Conservation (phyloP, 2,113 vertebrate species). For the Orycteropus afer region DNA sequence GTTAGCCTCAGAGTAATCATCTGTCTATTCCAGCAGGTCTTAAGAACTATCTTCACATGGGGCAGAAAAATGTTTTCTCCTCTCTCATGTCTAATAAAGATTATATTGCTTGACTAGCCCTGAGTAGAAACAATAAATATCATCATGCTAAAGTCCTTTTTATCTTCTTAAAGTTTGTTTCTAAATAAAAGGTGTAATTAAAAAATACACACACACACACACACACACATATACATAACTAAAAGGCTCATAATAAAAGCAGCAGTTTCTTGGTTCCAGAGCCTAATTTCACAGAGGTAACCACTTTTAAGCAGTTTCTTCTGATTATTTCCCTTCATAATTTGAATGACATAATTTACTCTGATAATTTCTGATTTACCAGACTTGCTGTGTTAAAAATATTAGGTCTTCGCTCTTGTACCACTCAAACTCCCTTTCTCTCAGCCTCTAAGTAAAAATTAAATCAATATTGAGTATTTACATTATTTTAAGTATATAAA, state of each 20-base stretch:
- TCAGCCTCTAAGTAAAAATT: not conserved
- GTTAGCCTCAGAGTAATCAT: not conserved
- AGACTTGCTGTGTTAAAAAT: not conserved
- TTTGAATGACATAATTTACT: not conserved
- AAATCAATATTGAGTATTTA: not conserved
- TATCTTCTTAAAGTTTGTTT: not conserved
- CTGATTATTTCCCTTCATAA: not conserved
- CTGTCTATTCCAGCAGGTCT: not conserved
- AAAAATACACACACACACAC: not conserved
- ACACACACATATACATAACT: not conserved
- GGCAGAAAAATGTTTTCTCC: not conserved
- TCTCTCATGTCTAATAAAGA: not conserved
- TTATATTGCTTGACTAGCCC: not conserved
- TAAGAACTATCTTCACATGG: not conserved
- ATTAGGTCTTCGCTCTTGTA: not conserved
- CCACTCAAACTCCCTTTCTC: not conserved
- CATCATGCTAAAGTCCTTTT: not conserved
- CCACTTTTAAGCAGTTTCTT: not conserved
- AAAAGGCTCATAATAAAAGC: not conserved
- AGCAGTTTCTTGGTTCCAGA: not conserved
- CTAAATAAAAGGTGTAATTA: not conserved
- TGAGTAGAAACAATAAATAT: slow-evolving; percentile 20
- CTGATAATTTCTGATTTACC: not conserved
- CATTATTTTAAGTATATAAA: not conserved
- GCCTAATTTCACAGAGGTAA: not conserved